These are phyloP conservation scores for Schizaphis graminum DNA, from an alignment of 2,888 invertebrate genomes.

Conservation along the genomic window DNA sequence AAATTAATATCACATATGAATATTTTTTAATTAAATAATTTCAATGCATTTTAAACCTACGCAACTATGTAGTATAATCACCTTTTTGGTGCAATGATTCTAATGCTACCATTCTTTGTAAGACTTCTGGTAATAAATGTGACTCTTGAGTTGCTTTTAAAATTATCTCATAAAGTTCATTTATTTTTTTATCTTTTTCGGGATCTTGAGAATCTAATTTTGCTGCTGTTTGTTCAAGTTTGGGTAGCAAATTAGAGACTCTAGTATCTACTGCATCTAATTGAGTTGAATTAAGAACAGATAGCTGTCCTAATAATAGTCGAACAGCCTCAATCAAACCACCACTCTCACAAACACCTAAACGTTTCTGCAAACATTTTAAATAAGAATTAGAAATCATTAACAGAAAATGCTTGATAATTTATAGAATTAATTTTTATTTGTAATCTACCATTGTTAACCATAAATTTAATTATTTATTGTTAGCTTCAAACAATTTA, in stretches of 20 bases:
- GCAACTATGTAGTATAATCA: constrained; percentile 70
- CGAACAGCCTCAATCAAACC: constrained; percentile 59
- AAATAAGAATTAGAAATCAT: neutral
- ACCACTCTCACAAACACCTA: constrained; percentile 50
- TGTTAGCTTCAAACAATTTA: neutral
- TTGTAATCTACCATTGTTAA: neutral
- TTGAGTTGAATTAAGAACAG: constrained; percentile 85
- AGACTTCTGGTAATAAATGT: constrained; percentile 82
- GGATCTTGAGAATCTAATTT: constrained; percentile 75
- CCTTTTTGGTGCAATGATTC: constrained; percentile 93
- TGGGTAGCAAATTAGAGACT: constrained; percentile 80
- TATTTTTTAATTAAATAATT: neutral
- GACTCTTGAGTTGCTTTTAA: constrained; percentile 88
- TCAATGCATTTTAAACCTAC: too few relatives aligned
- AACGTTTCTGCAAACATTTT: constrained; percentile 49
- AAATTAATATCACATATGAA: neutral
- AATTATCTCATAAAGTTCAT: constrained; percentile 87
- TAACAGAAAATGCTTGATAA: neutral
- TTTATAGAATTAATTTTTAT: neutral
- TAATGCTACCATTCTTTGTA: constrained; percentile 88
- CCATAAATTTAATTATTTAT: neutral
- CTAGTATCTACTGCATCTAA: constrained; percentile 88
- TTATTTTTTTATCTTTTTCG: constrained; percentile 79
- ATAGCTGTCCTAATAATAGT: constrained; percentile 78
- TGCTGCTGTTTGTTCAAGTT: constrained; percentile 80